Evolutionary conservation across 2,113 vertebrate species (phyloP), one percentile per base, ranked within the genome.

Genomic region (Oreochromis aureus): DNA sequence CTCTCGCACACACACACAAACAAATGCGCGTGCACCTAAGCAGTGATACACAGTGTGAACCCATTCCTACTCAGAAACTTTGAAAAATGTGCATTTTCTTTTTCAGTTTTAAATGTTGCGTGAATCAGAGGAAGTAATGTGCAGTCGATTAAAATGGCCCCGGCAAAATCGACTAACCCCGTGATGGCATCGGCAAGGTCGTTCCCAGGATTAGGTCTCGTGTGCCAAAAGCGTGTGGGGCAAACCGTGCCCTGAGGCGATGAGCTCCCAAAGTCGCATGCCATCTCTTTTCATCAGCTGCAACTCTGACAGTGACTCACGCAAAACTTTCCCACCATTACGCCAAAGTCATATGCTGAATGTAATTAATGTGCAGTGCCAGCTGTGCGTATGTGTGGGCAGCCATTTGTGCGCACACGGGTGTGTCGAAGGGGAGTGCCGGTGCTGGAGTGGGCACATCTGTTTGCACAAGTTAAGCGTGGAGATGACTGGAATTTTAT

Each of bases 331-430:
- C 86, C 84, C 81, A 83, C 83, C 89, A 90, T 92, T 91, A 86
- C 81, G 83, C 87, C 90, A 90, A 91, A 91, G 82, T 89, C 93
- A 95, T 91, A 91, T 93, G 89, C 85, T 91, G 82, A 89, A 86
- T 89, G 83, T 56, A 90, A 87, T 91, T 79, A 93, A 53, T 27
- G 22, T 58, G 80, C 46, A 34, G 11, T 59, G 63, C 61, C 87
- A 93, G 87, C 82, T 92, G 66, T 59, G 79, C 82, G 12, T 48
- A 34, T 34, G 81, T 54, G 81, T 80, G 83, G 80, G 82, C 51
- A 27, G 46, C n/a, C 27, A 11, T 88, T 78, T 79, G 66, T 88
- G 85, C 56, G 9, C 84, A 53, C 82, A 55, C 5, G 39, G 11
- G n/a, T 76, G 55, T 32, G 56, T 7, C 18, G 48, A 76, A 48